Evolutionary conservation across 2,888 invertebrate genomes (phyloP).

Genomic region (Stenurella melanura): DNA sequence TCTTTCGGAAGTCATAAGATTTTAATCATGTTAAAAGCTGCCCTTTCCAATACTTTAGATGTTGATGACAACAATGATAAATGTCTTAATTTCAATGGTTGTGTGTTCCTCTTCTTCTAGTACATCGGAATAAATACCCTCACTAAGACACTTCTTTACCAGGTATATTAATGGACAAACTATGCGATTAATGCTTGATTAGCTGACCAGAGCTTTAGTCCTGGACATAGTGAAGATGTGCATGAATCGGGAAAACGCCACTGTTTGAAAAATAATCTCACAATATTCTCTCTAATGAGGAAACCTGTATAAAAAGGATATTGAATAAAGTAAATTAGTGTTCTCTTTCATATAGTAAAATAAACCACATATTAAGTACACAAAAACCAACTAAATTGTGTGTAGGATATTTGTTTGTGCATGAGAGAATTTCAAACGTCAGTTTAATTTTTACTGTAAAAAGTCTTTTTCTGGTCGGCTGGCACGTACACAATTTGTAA

Average conservation of each 20-base stretch:
- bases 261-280: background rate
- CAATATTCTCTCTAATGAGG: background rate
- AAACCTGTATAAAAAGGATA: background rate
- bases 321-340: conserved; percentile 1
- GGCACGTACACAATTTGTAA: conserved; percentile 25
- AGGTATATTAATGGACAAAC: no score
- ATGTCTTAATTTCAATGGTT: no score
- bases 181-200: no score
- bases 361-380: background rate
- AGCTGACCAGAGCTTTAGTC: no score
- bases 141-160: no score
- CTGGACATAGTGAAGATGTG: no score
- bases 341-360: background rate
- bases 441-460: conserved; percentile 27
- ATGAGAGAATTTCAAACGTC: conserved; percentile 31
- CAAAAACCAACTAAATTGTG: conserved; percentile 12
- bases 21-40: no score
- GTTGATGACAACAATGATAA: no score
- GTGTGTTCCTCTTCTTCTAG: no score
- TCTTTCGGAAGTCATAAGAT: no score
- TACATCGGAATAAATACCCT: no score
- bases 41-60: no score
- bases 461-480: conserved; percentile 27
- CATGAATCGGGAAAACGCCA: background rate
- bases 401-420: conserved; percentile 26